Conservation (phyloP, 2,797 vertebrate genomes). For the Schizopygopsis pylzovi region DNA sequence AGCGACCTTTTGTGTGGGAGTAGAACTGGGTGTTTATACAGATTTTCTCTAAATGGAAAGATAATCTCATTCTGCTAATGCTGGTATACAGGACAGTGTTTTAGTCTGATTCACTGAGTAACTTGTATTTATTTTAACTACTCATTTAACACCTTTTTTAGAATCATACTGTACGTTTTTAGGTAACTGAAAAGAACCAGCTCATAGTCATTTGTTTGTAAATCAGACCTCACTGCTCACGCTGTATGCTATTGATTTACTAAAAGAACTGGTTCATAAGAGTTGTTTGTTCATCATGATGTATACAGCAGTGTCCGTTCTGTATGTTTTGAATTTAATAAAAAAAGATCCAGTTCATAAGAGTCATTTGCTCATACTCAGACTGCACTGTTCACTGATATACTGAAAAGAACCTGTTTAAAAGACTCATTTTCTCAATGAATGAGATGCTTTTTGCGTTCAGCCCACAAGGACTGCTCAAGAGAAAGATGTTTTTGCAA, state of each 20-base stretch:
- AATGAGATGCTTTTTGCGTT: background rate
- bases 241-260: background rate
- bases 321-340: background rate
- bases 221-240: background rate
- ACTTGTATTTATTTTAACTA: background rate
- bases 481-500: background rate
- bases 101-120: background rate
- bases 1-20: conserved; percentile 28
- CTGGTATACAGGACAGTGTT: background rate
- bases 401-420: background rate
- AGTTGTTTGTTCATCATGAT: background rate
- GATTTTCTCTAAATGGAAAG: background rate
- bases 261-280: background rate
- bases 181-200: background rate
- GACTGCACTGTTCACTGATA: background rate
- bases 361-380: background rate
- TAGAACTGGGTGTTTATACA: conserved; percentile 22
- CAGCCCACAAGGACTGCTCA: background rate
- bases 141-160: background rate
- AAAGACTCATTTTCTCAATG: background rate
- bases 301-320: background rate
- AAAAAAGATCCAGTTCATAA: background rate
- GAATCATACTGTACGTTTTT: background rate
- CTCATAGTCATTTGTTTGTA: background rate
- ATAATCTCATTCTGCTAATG: background rate